Conservation (phyloP, 2,113 vertebrate genomes). For the Crocuta crocuta region DNA sequence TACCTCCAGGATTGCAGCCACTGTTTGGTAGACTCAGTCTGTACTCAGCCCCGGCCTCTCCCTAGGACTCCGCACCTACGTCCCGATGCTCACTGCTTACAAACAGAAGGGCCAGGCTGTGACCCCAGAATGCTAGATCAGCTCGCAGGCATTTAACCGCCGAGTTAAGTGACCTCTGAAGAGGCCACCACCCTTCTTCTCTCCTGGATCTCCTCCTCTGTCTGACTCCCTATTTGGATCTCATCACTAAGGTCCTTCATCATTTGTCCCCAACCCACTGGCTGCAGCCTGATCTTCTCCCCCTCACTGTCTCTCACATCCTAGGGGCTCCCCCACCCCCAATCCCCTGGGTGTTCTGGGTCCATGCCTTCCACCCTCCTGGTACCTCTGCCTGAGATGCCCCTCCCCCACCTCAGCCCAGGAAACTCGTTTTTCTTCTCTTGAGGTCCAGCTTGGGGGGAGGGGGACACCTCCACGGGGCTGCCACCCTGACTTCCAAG, state of each 20-base stretch:
- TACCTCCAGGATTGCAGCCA: neutral
- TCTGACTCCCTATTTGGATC: neutral
- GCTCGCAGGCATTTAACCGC: neutral
- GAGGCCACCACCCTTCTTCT: neutral
- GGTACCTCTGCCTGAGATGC: neutral
- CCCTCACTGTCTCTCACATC: neutral
- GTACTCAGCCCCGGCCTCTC: neutral
- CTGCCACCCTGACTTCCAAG: neutral
- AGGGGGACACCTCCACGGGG: neutral
- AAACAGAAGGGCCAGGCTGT: neutral
- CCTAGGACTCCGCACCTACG: neutral
- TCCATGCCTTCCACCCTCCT: neutral
- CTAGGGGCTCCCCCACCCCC: neutral
- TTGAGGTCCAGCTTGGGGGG: neutral
- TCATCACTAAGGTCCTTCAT: neutral
- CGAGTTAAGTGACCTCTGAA: neutral
- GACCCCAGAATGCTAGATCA: neutral
- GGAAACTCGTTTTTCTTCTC: neutral
- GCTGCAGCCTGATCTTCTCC: neutral
- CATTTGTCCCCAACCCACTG: neutral
- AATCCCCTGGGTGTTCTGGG: neutral
- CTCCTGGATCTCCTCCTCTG: neutral
- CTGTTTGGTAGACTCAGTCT: neutral
- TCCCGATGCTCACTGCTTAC: neutral
- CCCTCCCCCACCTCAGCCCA: neutral